Evolutionary conservation across 2,888 invertebrate species (phyloP).

Genomic region (Caenorhabditis virilis): DNA sequence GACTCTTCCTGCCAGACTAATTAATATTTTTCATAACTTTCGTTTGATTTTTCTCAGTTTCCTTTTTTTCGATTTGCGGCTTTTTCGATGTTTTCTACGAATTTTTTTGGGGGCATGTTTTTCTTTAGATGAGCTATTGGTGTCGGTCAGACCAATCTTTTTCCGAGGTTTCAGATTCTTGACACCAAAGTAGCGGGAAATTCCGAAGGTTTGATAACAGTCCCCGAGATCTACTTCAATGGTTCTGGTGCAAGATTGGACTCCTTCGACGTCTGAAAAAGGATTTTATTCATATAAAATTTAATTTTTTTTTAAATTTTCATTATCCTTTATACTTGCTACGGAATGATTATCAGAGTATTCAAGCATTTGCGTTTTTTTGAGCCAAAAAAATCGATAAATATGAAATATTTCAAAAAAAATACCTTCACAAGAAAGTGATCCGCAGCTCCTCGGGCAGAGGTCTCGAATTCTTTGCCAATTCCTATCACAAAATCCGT

Average conservation of each 20-base stretch:
- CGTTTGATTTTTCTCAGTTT: background rate
- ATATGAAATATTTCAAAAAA: no score
- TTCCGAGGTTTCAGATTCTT: background rate
- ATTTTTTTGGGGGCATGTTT: background rate
- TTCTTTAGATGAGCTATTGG: no score
- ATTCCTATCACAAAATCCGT: constrained; percentile 42
- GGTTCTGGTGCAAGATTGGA: constrained; percentile 36
- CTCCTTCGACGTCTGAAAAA: constrained; percentile 37
- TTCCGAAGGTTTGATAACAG: constrained; percentile 25
- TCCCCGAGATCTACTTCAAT: constrained; percentile 41
- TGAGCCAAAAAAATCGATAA: background rate
- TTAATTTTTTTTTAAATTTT: constrained; percentile 1
- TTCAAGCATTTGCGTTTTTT: background rate
- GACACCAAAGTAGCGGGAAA: constrained; percentile 12
- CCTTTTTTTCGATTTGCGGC: background rate
- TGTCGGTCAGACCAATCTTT: background rate
- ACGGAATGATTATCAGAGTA: no score
- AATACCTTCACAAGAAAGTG: constrained; percentile 41
- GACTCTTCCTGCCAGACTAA: background rate
- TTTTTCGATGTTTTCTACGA: background rate
- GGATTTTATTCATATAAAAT: background rate
- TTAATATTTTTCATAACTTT: constrained; percentile 1
- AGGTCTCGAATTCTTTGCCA: constrained; percentile 40
- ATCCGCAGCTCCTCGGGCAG: constrained; percentile 43
- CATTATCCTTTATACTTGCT: no score